Evolutionary conservation across 2,113 vertebrate genomes (phyloP).

Genomic region (Leptocoma aspasia): DNA sequence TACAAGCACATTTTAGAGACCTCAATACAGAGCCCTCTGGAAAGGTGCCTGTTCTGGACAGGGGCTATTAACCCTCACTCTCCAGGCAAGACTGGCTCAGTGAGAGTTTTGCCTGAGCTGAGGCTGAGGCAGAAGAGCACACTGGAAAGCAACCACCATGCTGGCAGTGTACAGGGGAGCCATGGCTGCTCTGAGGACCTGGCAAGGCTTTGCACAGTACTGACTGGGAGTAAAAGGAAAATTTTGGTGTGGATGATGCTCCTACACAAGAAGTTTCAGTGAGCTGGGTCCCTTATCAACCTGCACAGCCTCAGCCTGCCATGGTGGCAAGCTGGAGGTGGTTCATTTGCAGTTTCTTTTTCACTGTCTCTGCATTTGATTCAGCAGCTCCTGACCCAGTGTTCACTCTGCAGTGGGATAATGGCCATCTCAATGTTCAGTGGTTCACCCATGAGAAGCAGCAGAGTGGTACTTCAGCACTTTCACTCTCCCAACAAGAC

Average conservation of each 20-base stretch:
- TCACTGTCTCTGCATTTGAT: not conserved
- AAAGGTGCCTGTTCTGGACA: not conserved
- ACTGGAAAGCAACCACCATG: not conserved
- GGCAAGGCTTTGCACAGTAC: not conserved
- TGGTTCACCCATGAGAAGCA: not conserved
- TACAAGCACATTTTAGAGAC: not conserved
- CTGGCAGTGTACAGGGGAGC: not conserved
- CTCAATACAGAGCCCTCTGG: not conserved
- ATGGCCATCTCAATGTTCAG: not conserved
- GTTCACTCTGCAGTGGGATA: not conserved
- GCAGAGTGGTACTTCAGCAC: not conserved
- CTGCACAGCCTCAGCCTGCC: not conserved
- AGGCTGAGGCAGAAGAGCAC: not conserved
- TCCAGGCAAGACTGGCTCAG: not conserved
- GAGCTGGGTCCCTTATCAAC: not conserved
- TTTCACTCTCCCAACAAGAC: not conserved
- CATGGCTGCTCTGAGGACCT: not conserved
- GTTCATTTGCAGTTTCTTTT: not conserved
- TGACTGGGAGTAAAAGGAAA: not conserved
- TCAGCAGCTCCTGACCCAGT: not conserved
- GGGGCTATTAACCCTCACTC: not conserved
- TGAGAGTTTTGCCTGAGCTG: not conserved
- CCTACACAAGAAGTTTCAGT: not conserved
- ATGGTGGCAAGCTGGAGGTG: not conserved
- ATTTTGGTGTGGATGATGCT: accelerated